phyloP scores from a whole-genome alignment of 2,797 vertebrate species.

The Epinephelus coioides region DNA sequence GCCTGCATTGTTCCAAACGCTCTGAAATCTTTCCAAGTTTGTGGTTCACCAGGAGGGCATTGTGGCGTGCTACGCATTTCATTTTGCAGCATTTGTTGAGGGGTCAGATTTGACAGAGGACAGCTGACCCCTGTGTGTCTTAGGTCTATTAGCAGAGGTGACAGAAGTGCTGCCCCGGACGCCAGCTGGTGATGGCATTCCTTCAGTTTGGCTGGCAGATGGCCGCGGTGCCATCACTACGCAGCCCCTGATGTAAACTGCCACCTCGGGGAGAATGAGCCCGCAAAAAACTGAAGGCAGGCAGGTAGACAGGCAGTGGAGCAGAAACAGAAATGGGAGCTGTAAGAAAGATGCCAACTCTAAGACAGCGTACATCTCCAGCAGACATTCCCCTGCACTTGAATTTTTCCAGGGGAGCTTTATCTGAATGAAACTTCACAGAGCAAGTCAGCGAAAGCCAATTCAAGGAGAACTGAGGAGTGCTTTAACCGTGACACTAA shows the following conservation, averaged over 20 bases:
- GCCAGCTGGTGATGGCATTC: constrained; percentile 57
- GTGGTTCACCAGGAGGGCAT: constrained; percentile 28
- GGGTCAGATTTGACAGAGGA: constrained; percentile 53
- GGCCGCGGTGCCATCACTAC: constrained; percentile 41
- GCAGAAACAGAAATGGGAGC: constrained; percentile 54
- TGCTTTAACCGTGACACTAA: constrained; percentile 55
- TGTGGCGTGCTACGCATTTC: constrained; percentile 25
- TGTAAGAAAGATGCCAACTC: constrained; percentile 42
- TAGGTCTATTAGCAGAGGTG: constrained; percentile 46
- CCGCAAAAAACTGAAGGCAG: constrained; percentile 9
- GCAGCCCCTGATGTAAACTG: constrained; percentile 47
- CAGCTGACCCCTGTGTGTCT: constrained; percentile 48
- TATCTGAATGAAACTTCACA: constrained; percentile 67
- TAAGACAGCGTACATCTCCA: constrained; percentile 50
- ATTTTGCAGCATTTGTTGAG: constrained; percentile 29
- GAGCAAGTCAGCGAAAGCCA: constrained; percentile 48
- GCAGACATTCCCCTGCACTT: constrained; percentile 52
- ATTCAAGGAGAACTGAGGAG: constrained; percentile 58
- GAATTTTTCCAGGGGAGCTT: constrained; percentile 55
- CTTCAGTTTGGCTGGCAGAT: constrained; percentile 63
- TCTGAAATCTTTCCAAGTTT: constrained; percentile 49
- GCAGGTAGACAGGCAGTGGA: constrained; percentile 36
- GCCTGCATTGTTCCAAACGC: constrained; percentile 51
- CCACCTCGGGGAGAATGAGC: constrained; percentile 39
- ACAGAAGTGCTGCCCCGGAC: constrained; percentile 33